phyloP scores from a whole-genome alignment of 2,888 invertebrate species.

The Andrena minutula region DNA sequence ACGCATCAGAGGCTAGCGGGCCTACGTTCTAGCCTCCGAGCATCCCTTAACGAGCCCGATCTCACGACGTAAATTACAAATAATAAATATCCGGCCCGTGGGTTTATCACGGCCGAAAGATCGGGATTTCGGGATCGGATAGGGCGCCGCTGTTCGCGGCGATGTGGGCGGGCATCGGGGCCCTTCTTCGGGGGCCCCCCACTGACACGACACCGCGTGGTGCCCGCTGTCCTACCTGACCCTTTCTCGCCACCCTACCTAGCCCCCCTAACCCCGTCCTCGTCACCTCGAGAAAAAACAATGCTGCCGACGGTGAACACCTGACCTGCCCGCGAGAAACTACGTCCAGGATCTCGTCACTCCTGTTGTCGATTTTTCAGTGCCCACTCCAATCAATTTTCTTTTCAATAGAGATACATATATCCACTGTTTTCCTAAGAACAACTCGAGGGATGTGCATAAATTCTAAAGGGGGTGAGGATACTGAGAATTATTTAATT shows the following conservation, averaged over 20 bases:
- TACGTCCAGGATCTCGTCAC: slow-evolving; percentile 55
- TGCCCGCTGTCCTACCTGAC: slow-evolving; percentile 71
- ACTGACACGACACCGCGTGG: slow-evolving; percentile 77
- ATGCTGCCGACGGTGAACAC: slow-evolving; percentile 58
- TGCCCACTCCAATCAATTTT: not conserved
- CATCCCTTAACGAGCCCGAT: slow-evolving; percentile 69
- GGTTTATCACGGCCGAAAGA: slow-evolving; percentile 77
- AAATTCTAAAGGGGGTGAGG: not conserved
- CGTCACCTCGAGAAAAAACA: slow-evolving; percentile 63
- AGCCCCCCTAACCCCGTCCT: slow-evolving; percentile 4
- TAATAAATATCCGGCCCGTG: slow-evolving; percentile 78
- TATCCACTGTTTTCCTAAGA: not conserved
- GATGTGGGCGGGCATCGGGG: slow-evolving; percentile 84
- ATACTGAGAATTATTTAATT: not conserved
- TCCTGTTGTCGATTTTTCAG: slow-evolving; percentile 62
- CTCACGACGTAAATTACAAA: slow-evolving; percentile 80
- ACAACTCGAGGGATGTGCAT: not conserved
- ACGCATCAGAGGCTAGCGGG: slow-evolving; percentile 9
- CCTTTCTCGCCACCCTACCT: slow-evolving; percentile 46
- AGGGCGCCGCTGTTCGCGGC: slow-evolving; percentile 61
- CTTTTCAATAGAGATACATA: slow-evolving; percentile 25
- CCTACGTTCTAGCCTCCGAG: slow-evolving; percentile 50
- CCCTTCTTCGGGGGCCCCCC: slow-evolving; percentile 76
- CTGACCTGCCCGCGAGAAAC: slow-evolving; percentile 57
- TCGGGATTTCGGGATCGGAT: slow-evolving; percentile 74